phyloP scores from a whole-genome alignment of 2,888 invertebrate genomes.

The Polyploca ridens region DNA sequence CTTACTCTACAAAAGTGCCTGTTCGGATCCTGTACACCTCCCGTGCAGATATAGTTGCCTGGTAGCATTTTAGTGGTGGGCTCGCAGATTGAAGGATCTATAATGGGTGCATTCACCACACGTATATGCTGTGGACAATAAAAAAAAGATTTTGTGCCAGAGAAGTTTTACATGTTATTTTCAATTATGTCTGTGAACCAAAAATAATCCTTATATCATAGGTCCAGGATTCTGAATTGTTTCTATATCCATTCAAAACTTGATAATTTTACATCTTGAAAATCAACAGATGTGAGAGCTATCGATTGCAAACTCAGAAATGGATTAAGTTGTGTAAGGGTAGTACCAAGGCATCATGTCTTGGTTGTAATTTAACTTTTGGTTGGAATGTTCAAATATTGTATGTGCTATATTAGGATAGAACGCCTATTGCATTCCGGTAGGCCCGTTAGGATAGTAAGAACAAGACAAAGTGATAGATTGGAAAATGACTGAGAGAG shows the following conservation, averaged over 20 bases:
- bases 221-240: too few relatives aligned
- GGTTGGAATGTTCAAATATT: background rate
- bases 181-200: too few relatives aligned
- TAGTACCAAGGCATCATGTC: too few relatives aligned
- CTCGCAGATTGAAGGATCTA: slow-evolving; percentile 68
- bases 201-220: too few relatives aligned
- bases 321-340: too few relatives aligned
- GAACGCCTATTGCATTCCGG: background rate
- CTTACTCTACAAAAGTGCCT: slow-evolving; percentile 75
- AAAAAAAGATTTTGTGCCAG: background rate
- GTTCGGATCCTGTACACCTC: slow-evolving; percentile 75
- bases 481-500: background rate
- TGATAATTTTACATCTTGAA: too few relatives aligned
- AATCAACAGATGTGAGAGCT: too few relatives aligned
- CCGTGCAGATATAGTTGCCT: slow-evolving; percentile 70
- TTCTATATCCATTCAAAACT: too few relatives aligned
- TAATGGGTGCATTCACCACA: slow-evolving; percentile 67
- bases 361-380: too few relatives aligned
- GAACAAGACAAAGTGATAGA: background rate
- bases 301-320: too few relatives aligned
- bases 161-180: too few relatives aligned
- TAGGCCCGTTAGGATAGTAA: background rate
- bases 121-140: slow-evolving; percentile 64
- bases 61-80: slow-evolving; percentile 62
- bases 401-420: background rate